Conservation (phyloP, 2,113 vertebrate species). For the Ciconia maguari region DNA sequence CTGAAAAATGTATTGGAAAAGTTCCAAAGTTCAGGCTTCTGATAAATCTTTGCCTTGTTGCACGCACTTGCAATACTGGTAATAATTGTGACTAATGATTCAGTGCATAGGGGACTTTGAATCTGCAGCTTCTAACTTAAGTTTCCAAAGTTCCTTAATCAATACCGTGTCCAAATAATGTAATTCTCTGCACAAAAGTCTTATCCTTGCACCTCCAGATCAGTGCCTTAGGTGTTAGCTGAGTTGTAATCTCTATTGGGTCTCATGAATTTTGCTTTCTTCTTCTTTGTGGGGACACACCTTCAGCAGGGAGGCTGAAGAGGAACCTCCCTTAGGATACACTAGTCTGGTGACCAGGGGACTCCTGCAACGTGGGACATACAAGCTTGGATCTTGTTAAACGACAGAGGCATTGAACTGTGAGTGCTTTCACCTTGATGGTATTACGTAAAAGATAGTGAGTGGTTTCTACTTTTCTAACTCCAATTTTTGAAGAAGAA, state of each 20-base stretch:
- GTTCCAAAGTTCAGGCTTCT: background rate
- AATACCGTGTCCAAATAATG: background rate
- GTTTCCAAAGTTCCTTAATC: background rate
- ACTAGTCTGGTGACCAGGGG: background rate
- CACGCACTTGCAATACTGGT: accelerated
- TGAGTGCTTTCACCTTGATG: background rate
- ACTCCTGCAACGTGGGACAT: background rate
- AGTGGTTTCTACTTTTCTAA: background rate
- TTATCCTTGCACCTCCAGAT: background rate
- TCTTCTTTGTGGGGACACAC: background rate
- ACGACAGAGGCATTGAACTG: background rate
- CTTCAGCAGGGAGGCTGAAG: background rate
- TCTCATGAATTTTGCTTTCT: background rate
- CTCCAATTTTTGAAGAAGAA: background rate
- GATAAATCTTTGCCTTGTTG: background rate
- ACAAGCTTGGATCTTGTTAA: background rate
- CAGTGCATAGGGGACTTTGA: background rate
- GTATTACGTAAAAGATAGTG: background rate
- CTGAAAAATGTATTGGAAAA: background rate
- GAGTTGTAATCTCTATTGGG: background rate
- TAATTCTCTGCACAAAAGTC: background rate
- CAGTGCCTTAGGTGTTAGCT: accelerated
- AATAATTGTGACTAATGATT: background rate
- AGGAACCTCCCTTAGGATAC: background rate
- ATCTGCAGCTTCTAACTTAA: background rate